Conservation (phyloP, 2,113 vertebrate genomes). For the Pontoporia blainvillei region DNA sequence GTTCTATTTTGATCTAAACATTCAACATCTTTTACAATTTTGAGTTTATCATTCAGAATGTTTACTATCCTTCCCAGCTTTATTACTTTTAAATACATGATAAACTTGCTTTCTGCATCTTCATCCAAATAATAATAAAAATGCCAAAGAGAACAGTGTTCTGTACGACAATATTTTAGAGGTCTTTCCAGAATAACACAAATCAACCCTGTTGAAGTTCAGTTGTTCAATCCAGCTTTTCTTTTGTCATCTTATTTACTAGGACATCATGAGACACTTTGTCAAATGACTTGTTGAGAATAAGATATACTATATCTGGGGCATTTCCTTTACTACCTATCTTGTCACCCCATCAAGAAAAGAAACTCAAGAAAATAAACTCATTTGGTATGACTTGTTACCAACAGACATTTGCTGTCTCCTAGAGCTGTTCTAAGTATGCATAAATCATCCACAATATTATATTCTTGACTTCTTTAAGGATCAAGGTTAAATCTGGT, state of each 20-base stretch:
- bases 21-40: background rate
- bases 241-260: background rate
- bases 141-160: background rate
- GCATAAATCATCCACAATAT: background rate
- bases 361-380: background rate
- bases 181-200: background rate
- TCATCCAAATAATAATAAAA: conserved; percentile 1
- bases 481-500: background rate
- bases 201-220: background rate
- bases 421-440: background rate
- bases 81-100: background rate
- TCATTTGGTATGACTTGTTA: background rate
- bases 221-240: background rate
- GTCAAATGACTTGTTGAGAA: conserved; percentile 15
- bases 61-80: background rate
- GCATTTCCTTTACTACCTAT: background rate
- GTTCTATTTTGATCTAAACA: background rate
- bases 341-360: background rate
- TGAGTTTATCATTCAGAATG: background rate
- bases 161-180: background rate
- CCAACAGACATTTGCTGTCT: background rate
- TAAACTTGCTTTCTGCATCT: background rate
- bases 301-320: background rate
- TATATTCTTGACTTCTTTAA: background rate
- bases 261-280: background rate